Base-by-base conservation (phyloP, 2,797 vertebrate genomes). In the Antrozous pallidus region DNA sequence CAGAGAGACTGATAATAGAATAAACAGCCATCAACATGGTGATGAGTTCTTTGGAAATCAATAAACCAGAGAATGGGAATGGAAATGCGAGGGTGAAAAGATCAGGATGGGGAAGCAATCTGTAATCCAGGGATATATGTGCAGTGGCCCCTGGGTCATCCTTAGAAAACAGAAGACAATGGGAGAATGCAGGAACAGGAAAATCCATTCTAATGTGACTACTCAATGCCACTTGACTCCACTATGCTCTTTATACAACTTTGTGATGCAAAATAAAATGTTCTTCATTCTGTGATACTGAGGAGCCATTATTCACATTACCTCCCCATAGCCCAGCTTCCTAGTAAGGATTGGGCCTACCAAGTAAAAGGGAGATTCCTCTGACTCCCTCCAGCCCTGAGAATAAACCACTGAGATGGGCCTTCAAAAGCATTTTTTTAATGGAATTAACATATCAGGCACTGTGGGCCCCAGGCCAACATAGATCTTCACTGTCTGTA, bases 201-300 rank as follows among this genome's bases (percentile, higher is more conserved):
- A 40, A 70, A 6, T 58, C 54, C 33, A 20, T 38, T 67, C 40
- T 3, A 28, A 49, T 33, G 1, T 11, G 31, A 10, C 5, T 33
- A 8, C 4, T 1, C 49, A 0, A 11, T 0, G 42, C 11, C 0
- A 12, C 33, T 33, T 70, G 13, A 61, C 13, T 33, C 40, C 9
- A 6, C 28, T 6, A 13, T 0, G 4, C 83, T 28, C 9, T 24
- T 65, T 3, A 26, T 11, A 6, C 38, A 12, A 33, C 28, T 12
- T 10, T 56, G 77, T 14, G 8, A 22, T 31, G 51, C 28, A 16
- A 33, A 87, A 28, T 11, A 18, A n/a, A 2, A 9, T 45, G 9
- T 79, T 65, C 13, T 10, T 0, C 38, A 5, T 17, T 28, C 56
- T 24, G 36, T 40, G 49, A 2, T n/a, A 36, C 3, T 61, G 38